Base-by-base conservation (phyloP, 2,888 invertebrate genomes). In the Tinea semifulvella region DNA sequence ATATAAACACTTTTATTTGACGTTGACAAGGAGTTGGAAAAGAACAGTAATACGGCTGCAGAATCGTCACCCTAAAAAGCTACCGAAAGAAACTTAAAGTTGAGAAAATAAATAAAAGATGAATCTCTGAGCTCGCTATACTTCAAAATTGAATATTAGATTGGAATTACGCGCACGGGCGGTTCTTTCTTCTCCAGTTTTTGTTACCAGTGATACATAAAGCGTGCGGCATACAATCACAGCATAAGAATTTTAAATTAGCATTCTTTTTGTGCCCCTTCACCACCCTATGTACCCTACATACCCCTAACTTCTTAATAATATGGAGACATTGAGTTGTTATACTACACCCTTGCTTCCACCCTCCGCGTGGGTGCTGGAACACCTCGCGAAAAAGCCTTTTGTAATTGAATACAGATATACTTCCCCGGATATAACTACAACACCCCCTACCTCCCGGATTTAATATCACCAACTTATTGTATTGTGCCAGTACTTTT, bases 341-440 rank as follows among this genome's bases (percentile, higher is more conserved):
- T 75, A 71, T 71, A 76, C n/a, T n/a, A n/a, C n/a, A n/a, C n/a
- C n/a, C n/a, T n/a, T n/a, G n/a, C n/a, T n/a, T n/a, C n/a, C 77
- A 74, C 77, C 76, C 77, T 70, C 72, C 63, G 63, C 49, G 68
- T 71, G 79, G 74, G 73, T 75, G 77, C 76, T 74, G 54, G 61
- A 65, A 69, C 68, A 75, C 76, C 73, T 60, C 58, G 67, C 57
- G 49, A 55, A 66, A 72, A 74, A 77, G 72, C 76, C 77, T 75
- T 74, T 75, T 75, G 77, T 79, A 80, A 80, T 80, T 80, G 80
- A 80, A 80, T 80, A 79, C 70, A 69, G 79, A 79, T 77, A 76
- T 76, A 72, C 68, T 26, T 68, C 63, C 64, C 65, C 64, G 76
- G 66, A 73, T 70, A 66, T 68, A 69, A 66, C 65, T 65, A 63